Evolutionary conservation across 2,888 invertebrate species (phyloP).

Genomic region (Pinctada fucata): DNA sequence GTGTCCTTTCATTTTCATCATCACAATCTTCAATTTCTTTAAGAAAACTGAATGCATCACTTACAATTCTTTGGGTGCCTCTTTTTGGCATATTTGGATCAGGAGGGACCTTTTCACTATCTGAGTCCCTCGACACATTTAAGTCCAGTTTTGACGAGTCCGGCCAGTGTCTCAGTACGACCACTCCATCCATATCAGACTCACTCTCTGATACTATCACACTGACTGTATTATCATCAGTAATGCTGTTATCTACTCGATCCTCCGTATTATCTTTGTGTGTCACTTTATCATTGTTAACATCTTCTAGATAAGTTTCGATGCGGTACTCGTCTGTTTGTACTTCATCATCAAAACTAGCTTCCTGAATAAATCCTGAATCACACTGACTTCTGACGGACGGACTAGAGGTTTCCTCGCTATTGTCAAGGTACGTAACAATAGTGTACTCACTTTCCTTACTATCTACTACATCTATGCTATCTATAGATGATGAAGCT

Average conservation of each 20-base stretch:
- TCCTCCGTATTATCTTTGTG: slow-evolving; percentile 5
- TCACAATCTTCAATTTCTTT: slow-evolving; percentile 38
- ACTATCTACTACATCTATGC: not conserved
- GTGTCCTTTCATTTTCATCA: not conserved
- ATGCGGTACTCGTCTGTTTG: slow-evolving; percentile 31
- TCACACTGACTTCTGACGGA: not conserved
- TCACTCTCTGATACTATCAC: not conserved
- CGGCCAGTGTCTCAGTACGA: not conserved
- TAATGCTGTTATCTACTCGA: not conserved
- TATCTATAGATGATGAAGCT: not conserved
- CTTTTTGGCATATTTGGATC: slow-evolving; percentile 26
- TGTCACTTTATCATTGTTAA: slow-evolving; percentile 29
- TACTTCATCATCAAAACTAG: slow-evolving; percentile 14
- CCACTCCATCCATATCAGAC: not conserved
- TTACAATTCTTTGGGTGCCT: slow-evolving; percentile 49
- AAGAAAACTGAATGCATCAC: slow-evolving; percentile 54
- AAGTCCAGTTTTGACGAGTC: not conserved
- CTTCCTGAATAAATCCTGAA: slow-evolving; percentile 14
- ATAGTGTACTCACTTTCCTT: slow-evolving; percentile 22
- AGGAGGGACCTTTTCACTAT: slow-evolving; percentile 25
- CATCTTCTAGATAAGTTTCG: slow-evolving; percentile 34
- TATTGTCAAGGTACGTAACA: slow-evolving; percentile 20
- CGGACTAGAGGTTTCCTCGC: not conserved
- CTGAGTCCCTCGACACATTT: not conserved
- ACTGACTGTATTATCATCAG: not conserved